phyloP scores from a whole-genome alignment of 2,797 vertebrate species.

The Catostomus latipinnis region DNA sequence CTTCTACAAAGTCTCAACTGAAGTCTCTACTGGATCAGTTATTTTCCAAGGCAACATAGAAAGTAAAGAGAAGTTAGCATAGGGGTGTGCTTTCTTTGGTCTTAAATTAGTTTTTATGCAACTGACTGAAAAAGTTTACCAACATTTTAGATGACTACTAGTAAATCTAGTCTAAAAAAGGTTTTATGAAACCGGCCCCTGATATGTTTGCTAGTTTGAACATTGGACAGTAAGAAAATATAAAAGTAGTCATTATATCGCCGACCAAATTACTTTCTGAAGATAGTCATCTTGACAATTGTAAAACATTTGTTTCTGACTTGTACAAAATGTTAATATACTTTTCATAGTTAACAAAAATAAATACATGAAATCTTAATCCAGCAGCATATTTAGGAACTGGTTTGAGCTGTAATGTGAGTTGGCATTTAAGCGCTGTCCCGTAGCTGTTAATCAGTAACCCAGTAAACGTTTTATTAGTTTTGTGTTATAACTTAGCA shows the following conservation, averaged over 20 bases:
- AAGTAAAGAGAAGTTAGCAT: no score
- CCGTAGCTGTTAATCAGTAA: conserved; percentile 8
- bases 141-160: no score
- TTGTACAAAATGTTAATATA: conserved; percentile 10
- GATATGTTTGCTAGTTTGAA: conserved; percentile 3
- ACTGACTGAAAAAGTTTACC: no score
- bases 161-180: no score
- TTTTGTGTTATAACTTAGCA: no score
- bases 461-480: background rate
- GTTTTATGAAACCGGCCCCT: no score
- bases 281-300: background rate
- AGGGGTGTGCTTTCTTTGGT: no score
- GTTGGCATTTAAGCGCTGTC: background rate
- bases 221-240: conserved; percentile 26
- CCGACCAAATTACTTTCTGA: background rate
- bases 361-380: conserved; percentile 1
- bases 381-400: background rate
- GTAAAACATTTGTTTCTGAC: conserved; percentile 10
- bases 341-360: background rate
- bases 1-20: no score
- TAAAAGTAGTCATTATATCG: background rate
- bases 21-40: no score
- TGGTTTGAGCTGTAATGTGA: background rate
- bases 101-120: no score
- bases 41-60: no score